These are phyloP conservation scores for Pterois miles DNA, from an alignment of 2,797 vertebrate species.

Conservation along the genomic window DNA sequence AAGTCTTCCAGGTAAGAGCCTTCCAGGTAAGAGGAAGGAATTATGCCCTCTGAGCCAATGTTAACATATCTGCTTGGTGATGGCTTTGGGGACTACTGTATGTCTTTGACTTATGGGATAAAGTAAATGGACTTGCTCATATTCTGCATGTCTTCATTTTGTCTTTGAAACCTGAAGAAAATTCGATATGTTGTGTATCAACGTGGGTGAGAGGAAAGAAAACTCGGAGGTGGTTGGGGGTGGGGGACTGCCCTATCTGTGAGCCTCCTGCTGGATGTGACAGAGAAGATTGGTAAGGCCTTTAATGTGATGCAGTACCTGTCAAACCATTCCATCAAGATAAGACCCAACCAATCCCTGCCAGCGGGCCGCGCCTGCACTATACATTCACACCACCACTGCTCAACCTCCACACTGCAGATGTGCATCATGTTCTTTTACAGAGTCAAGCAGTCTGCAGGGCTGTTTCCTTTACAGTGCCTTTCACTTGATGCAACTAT, in stretches of 20 bases:
- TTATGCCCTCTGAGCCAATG: not conserved
- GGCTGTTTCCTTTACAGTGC: not conserved
- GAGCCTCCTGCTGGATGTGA: slow-evolving; percentile 72
- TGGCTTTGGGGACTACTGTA: not conserved
- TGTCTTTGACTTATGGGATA: not conserved
- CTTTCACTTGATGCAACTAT: not conserved
- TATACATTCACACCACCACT: slow-evolving; percentile 18
- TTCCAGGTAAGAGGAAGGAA: not conserved
- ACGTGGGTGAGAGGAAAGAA: slow-evolving; percentile 26
- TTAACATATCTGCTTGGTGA: not conserved
- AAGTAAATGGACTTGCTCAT: not conserved
- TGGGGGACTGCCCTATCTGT: slow-evolving; percentile 46
- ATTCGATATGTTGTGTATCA: slow-evolving; percentile 47
- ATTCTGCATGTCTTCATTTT: slow-evolving; percentile 32
- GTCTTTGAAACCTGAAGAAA: slow-evolving; percentile 51
- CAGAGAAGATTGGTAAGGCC: slow-evolving; percentile 83
- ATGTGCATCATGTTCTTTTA: slow-evolving; percentile 19
- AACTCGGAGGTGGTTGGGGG: not conserved
- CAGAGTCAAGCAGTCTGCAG: not conserved
- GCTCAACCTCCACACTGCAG: slow-evolving; percentile 26
- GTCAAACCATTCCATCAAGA: slow-evolving; percentile 78
- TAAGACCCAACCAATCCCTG: slow-evolving; percentile 68
- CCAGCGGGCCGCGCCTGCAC: slow-evolving; percentile 7
- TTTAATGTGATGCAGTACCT: slow-evolving; percentile 85
- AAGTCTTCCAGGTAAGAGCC: not conserved